Base-by-base conservation (phyloP, 30 jellyfish, hydroid and myxozoan species). In the Pelagia noctiluca region DNA sequence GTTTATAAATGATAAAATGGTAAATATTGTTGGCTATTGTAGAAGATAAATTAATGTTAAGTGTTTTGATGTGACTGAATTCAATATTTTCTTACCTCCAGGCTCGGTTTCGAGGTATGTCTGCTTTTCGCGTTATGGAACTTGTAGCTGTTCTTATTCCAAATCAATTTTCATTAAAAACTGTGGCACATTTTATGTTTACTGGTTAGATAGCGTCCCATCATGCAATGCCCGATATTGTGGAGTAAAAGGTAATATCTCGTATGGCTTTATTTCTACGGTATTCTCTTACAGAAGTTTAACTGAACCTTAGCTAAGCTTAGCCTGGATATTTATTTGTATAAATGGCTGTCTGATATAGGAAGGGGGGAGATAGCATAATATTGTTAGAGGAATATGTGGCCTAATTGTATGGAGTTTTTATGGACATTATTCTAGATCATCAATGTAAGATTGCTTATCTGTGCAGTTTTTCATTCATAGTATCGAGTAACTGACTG, bases 151-250 rank as follows among this genome's bases (percentile, higher is more conserved):
- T 52, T 90, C 62, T 4, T 91, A 62, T 65, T 32, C 37, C 30
- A 61, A 78, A 34, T 37, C 79, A 19, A 91, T 85, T 37, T 49
- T 71, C 64, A 96, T 85, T 31, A 76, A 88, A 73, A 91, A 91
- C 65, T 91, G 98, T 57, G 98, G 98, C 25, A 57, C 64, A 18
- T 91, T 57, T 60, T 85, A 68, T 74, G 94, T 91, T 16, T 91
- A 91, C 52, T 65, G 83, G 34, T 54, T 91, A 35, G 54, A 63
- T 62, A 77, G 81, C 31, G 95, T 86, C 22, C 98, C 98, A 30
- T 31, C 49, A 21, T 91, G 98, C 67, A 80, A 75, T 57, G 88
- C 96, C 72, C 78, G 92, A 74, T 91, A 85, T 78, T 91, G 98
- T 66, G 96, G 96, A 32, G 93, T 35, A 18, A 78, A 48, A 63